These are phyloP conservation scores for Drosophila santomea DNA, from an alignment of 1,140 invertebrate species.

Conservation along the genomic window DNA sequence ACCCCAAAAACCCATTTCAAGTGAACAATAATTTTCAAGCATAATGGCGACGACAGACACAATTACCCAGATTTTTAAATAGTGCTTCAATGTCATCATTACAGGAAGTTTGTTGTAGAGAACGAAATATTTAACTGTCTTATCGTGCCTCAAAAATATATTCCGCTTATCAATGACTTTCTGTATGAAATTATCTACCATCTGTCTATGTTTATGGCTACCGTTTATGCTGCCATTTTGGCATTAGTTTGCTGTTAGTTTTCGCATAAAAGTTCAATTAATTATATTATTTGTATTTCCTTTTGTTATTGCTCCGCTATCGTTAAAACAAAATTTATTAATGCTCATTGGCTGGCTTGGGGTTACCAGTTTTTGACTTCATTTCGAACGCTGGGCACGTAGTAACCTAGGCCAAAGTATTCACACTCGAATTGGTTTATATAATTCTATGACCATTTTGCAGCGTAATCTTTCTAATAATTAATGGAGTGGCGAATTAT, in stretches of 20 bases:
- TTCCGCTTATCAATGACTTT: conserved; percentile 51
- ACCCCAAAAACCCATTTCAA: conserved; percentile 51
- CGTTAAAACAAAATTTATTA: conserved; percentile 71
- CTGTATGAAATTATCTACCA: conserved; percentile 37
- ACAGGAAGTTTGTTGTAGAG: conserved; percentile 53
- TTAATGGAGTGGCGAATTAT: conserved; percentile 31
- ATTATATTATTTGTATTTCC: conserved; percentile 53
- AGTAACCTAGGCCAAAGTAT: conserved; percentile 45
- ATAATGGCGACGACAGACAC: conserved; percentile 51
- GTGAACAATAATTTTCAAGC: conserved; percentile 65
- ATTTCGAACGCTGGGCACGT: conserved; percentile 46
- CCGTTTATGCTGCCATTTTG: conserved; percentile 18
- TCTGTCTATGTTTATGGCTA: conserved; percentile 42
- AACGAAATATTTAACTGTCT: conserved; percentile 9
- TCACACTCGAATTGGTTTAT: conserved; percentile 38
- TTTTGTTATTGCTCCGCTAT: conserved; percentile 46
- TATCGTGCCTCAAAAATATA: conserved; percentile 45
- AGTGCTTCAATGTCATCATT: conserved; percentile 62
- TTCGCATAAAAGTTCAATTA: conserved; percentile 71
- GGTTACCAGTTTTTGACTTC: conserved; percentile 31
- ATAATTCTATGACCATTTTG: conserved; percentile 45
- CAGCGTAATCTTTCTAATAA: conserved; percentile 40
- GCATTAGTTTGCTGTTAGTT: conserved; percentile 30
- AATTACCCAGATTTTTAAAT: conserved; percentile 73
- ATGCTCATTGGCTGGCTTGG: conserved; percentile 49